Percentiles rank a stretch among this genome's conserved stretches.
Evolutionary conservation across 2,888 invertebrate genomes (phyloP).

Genomic region (Criorhina ranunculi): DNA sequence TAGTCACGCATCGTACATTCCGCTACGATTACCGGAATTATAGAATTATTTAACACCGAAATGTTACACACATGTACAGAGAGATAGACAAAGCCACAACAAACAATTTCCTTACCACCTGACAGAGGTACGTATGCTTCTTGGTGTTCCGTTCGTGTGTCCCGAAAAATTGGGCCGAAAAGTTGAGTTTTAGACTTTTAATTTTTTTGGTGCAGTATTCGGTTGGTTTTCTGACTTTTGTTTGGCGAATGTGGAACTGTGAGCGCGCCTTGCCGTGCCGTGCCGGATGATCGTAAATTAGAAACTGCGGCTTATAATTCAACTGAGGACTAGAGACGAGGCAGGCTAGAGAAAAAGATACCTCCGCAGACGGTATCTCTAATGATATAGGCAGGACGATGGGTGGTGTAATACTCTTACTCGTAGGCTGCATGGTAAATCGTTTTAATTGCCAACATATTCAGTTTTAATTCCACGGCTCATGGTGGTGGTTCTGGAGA

Average conservation of each 20-base stretch:
- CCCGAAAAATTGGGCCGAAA: slow-evolving; percentile 49
- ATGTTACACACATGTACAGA: slow-evolving; percentile 15
- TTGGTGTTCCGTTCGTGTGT: slow-evolving; percentile 12
- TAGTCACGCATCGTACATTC: slow-evolving; percentile 75
- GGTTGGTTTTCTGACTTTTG: slow-evolving; percentile 2
- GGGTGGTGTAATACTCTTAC: slow-evolving; percentile 40
- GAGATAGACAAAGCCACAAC: slow-evolving; percentile 47
- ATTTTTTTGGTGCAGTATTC: slow-evolving; percentile 47
- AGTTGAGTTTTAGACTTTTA: slow-evolving; percentile 21
- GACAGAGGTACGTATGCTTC: slow-evolving; percentile 26
- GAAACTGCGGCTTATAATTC: slow-evolving; percentile 71
- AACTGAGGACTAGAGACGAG: slow-evolving; percentile 33
- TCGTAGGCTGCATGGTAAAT: slow-evolving; percentile 62
- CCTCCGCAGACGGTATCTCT: slow-evolving; percentile 30
- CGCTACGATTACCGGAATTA: slow-evolving; percentile 37
- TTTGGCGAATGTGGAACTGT: slow-evolving; percentile 65
- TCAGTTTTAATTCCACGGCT: slow-evolving; percentile 63
- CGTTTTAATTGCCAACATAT: slow-evolving; percentile 72
- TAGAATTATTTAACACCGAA: slow-evolving; percentile 72
- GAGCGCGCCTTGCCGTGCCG: slow-evolving; percentile 56
- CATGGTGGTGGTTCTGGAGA: slow-evolving; percentile 17
- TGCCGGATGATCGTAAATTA: slow-evolving; percentile 72
- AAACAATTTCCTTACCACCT: slow-evolving; percentile 68
- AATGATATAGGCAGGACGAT: slow-evolving; percentile 30
- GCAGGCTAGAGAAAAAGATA: slow-evolving; percentile 33